Evolutionary conservation across 2,113 vertebrate species (phyloP).

Genomic region (Hippocampus comes): DNA sequence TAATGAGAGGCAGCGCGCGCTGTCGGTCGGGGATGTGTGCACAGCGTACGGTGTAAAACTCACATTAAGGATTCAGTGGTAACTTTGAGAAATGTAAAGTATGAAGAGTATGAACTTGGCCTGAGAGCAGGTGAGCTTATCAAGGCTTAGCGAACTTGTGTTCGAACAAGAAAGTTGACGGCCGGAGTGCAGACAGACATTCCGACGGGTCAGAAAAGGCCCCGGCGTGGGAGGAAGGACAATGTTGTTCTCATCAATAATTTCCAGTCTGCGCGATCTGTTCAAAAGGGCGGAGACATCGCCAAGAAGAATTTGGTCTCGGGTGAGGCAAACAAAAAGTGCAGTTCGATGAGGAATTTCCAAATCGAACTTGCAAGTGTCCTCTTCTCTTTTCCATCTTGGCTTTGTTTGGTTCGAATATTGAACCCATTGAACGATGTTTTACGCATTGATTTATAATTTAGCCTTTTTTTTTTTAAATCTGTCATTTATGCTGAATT

Average conservation of each 20-base stretch:
- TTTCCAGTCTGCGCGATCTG: too few species aligned
- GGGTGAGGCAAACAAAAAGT: too few species aligned
- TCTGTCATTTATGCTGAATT: too few species aligned
- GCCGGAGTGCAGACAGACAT: slow-evolving; percentile 2
- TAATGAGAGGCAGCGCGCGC: slow-evolving; percentile 38
- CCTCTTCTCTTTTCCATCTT: too few species aligned
- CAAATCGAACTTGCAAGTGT: too few species aligned
- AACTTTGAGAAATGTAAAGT: slow-evolving; percentile 57
- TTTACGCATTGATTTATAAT: too few species aligned
- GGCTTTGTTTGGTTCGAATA: too few species aligned
- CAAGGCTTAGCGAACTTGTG: slow-evolving; percentile 20
- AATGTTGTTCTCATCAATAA: not conserved
- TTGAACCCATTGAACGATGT: too few species aligned
- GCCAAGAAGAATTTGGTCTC: too few species aligned
- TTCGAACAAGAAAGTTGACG: not conserved
- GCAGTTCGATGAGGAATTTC: too few species aligned
- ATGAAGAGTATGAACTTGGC: slow-evolving; percentile 38
- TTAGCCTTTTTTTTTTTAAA: too few species aligned
- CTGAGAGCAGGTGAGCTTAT: slow-evolving; percentile 41
- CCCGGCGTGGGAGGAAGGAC: not conserved
- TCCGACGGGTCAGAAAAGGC: not conserved
- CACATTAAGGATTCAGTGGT: slow-evolving; percentile 46
- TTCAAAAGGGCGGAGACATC: too few species aligned
- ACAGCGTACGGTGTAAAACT: slow-evolving; percentile 6
- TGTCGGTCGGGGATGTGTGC: slow-evolving; percentile 18